Conservation (phyloP, 1,140 invertebrate genomes). For the Yoshiicerus persimilis region DNA sequence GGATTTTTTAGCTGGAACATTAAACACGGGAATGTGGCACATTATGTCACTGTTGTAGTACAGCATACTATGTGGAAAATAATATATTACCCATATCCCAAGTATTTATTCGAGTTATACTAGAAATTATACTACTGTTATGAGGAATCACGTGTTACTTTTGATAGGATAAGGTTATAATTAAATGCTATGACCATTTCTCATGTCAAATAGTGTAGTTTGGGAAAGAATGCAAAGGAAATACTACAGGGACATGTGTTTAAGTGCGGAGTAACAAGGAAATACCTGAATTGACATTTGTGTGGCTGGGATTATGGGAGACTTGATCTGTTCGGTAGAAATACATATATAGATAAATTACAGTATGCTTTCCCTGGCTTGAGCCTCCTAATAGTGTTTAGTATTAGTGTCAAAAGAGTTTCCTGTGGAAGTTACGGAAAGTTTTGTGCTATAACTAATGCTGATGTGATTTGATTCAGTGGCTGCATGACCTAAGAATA, state of each 20-base stretch:
- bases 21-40: neutral
- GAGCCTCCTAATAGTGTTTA: neutral
- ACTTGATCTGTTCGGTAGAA: neutral
- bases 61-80: neutral
- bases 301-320: neutral
- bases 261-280: neutral
- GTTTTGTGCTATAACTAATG: neutral
- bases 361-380: neutral
- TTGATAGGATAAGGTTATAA: neutral
- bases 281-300: slow-evolving; percentile 3
- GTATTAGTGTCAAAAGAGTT: neutral
- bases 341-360: neutral
- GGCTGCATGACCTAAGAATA: neutral
- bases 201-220: neutral
- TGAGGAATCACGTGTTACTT: neutral
- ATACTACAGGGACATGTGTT: neutral
- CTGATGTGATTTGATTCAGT: neutral
- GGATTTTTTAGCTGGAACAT: neutral
- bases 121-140: neutral
- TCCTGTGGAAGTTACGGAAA: neutral
- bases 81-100: neutral
- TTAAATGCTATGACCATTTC: neutral
- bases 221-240: neutral
- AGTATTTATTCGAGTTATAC: neutral
- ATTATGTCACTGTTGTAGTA: neutral